Evolutionary conservation across 2,888 invertebrate genomes (phyloP), one percentile per base, ranked within the genome.

Genomic region (Hecatera dysodea): DNA sequence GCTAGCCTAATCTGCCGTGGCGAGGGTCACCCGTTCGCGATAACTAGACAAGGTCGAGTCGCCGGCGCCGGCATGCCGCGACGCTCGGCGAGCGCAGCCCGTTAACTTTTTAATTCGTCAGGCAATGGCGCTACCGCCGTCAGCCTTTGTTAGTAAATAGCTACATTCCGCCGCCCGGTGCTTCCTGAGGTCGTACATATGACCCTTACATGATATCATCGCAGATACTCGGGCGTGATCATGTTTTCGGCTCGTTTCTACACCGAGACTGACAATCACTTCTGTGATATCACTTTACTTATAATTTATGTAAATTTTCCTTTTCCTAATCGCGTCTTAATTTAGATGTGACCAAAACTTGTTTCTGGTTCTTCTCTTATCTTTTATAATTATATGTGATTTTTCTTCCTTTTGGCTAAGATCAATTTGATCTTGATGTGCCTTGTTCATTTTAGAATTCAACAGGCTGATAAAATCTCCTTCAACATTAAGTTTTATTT

Each of bases 11-110:
- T 94, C 92, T 92, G 92, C 84, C 79, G 88, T 81, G 76, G 90
- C 90, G 94, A 94, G 95, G 94, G 94, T 94, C 95, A 94, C 87
- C 89, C 92, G 93, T 88, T 90, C 89, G 93, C 94, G 95, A 94
- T 94, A 94, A 94, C 90, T 91, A 93, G 94, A 93, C 95, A 95
- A 95, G 95, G 95, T 95, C 95, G 93, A 91, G 93, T 90, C 94
- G 94, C 91, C 89, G 95, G 95, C 95, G 93, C 93, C 93, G 91
- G 85, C 86, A 61, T 83, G 95, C 93, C 95, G 94, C 91, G 92
- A 81, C 90, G 91, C 89, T 87, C 90, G 90, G 91, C 90, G 90
- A 90, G 88, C 91, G 87, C 92, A 90, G 88, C 91, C 93, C 93
- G 93, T 93, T 94, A 93, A 93, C 94, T 93, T 94, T 94, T 94